Conservation (phyloP, 1,140 invertebrate species). For the Teleopsis dalmanni region DNA sequence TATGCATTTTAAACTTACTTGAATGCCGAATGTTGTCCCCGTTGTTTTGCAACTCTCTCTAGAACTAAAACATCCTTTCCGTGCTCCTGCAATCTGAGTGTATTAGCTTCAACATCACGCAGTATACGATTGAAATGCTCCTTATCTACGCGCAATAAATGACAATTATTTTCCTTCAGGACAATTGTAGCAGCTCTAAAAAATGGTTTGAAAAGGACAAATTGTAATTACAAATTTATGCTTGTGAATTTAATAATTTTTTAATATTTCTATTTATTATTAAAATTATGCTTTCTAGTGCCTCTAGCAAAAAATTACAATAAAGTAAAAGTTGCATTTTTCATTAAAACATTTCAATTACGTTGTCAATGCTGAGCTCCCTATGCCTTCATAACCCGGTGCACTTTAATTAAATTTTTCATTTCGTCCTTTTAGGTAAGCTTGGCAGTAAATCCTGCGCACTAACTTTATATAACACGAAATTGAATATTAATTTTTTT, state of each 20-base stretch:
- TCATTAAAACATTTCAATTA: background rate
- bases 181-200: slow-evolving; percentile 77
- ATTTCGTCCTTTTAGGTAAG: too few relatives aligned
- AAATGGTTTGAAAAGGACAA: too few relatives aligned
- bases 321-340: background rate
- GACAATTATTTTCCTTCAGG: slow-evolving; percentile 74
- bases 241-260: too few relatives aligned
- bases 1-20: slow-evolving; percentile 40
- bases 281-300: too few relatives aligned
- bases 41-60: slow-evolving; percentile 59
- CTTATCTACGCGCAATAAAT: slow-evolving; percentile 80
- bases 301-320: background rate
- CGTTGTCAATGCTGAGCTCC: too few relatives aligned
- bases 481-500: too few relatives aligned
- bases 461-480: too few relatives aligned
- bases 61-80: slow-evolving; percentile 78
- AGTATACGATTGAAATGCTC: slow-evolving; percentile 81
- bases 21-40: slow-evolving; percentile 44
- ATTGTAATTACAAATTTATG: too few relatives aligned
- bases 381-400: too few relatives aligned
- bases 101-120: slow-evolving; percentile 81
- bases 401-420: too few relatives aligned
- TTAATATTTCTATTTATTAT: too few relatives aligned
- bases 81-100: slow-evolving; percentile 78
- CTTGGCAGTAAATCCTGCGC: too few relatives aligned